A percentile compares a stretch with the other conserved stretches of the same genome.
Evolutionary conservation across 2,797 vertebrate genomes (phyloP).

Genomic region (Mus caroli): DNA sequence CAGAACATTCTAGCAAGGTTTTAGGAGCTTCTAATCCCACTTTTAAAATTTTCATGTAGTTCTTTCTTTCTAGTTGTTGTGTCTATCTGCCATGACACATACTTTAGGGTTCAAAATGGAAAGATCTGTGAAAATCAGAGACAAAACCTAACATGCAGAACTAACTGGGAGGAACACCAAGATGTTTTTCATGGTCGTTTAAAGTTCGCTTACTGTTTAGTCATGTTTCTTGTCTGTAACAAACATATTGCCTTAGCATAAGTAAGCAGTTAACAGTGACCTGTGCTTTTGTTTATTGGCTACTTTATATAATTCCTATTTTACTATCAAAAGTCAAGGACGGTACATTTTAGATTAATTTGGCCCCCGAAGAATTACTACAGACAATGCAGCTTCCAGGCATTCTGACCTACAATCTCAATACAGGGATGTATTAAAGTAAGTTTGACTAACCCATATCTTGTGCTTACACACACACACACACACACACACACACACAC

Average conservation of each 20-base stretch:
- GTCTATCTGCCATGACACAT: constrained; percentile 78
- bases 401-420: background rate
- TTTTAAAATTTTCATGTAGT: constrained; percentile 77
- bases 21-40: constrained; percentile 82
- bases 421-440: background rate
- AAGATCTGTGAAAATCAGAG: constrained; percentile 44
- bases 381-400: background rate
- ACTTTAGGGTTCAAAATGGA: constrained; percentile 78
- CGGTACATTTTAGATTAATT: background rate
- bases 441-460: background rate
- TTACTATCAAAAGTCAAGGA: constrained; percentile 49
- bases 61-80: constrained; percentile 55
- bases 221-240: constrained; percentile 57
- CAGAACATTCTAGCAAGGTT: constrained; percentile 80
- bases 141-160: constrained; percentile 55
- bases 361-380: background rate
- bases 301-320: constrained; percentile 60
- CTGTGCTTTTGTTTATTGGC: constrained; percentile 62
- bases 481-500: background rate
- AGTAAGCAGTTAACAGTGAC: constrained; percentile 76
- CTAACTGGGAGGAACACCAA: constrained; percentile 66
- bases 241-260: constrained; percentile 48
- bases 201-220: constrained; percentile 66
- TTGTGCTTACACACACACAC: background rate
- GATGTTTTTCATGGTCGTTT: constrained; percentile 73